Evolutionary conservation across 2,113 vertebrate species (phyloP), one percentile per base, ranked within the genome.

Genomic region (Quiscalus mexicanus): DNA sequence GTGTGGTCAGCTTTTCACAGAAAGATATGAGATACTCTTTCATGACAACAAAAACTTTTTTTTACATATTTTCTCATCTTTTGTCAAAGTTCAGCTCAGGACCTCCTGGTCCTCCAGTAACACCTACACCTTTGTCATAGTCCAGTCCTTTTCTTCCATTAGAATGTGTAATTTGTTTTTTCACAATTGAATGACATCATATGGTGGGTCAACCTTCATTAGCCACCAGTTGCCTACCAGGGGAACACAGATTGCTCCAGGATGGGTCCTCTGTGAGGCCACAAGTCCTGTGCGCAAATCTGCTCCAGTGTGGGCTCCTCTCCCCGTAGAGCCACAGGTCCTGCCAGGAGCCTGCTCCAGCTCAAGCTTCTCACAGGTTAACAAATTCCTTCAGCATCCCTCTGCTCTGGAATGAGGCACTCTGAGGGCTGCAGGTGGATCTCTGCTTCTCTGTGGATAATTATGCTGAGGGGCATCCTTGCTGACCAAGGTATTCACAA

Each of bases 201-300:
- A 2, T 28, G 9, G 4, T 41, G 19, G 1, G 16, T 37, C 64
- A 42, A 22, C 10, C 22, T 53, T 53, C 42, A 15, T 3, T 39
- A 53, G 7, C 21, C 1, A 3, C 5, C 42, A 53, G 18, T 15
- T 84, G 9, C 13, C 23, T 17, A 28, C 6, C 7, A 69, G 74
- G 9, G 22, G 10, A 74, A 5, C 27, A 39, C 9, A 15, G 7
- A 4, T 5, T 55, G 35, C 47, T 33, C 22, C 31, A 22, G 52
- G 1, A 1, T 11, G 13, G 3, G 9, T 59, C 3, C 6, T 21
- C 6, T 7, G 7, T 3, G 5, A 1, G 8, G 12, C 17, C 12
- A 53, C 30, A 35, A 4, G 12, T 31, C 52, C 37, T 71, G 35
- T 3, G 41, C 41, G 21, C 1, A 78, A 55, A 10, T 20, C 11